A percentile compares a stretch with the other conserved stretches of the same genome.
These are phyloP conservation scores for Romanomermis culicivorax DNA, from an alignment of 2,888 invertebrate genomes.

Conservation along the genomic window DNA sequence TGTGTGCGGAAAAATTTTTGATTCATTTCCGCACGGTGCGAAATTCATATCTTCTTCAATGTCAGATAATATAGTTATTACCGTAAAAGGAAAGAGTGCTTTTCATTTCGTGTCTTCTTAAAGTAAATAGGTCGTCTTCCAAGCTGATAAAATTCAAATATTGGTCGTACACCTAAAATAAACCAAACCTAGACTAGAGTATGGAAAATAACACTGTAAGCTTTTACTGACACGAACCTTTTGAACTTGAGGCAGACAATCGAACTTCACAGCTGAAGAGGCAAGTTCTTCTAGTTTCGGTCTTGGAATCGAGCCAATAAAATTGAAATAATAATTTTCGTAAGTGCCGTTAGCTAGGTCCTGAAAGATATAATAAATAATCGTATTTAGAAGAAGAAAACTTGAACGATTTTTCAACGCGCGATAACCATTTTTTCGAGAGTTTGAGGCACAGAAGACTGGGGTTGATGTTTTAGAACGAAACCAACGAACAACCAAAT, in stretches of 20 bases:
- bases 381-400: background rate
- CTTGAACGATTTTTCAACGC: background rate
- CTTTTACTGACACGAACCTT: constrained; percentile 46
- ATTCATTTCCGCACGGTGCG: no score
- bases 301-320: constrained; percentile 64
- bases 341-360: constrained; percentile 53
- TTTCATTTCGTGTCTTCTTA: constrained; percentile 62
- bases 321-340: constrained; percentile 84
- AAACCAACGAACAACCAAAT: no score
- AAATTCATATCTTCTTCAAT: no score
- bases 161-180: constrained; percentile 64
- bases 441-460: no score
- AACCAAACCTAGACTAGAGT: no score
- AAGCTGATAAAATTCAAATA: constrained; percentile 92
- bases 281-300: constrained; percentile 87
- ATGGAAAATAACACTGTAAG: no score
- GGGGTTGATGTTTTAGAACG: no score
- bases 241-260: constrained; percentile 52
- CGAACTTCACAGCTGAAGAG: constrained; percentile 65
- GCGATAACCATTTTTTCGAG: no score
- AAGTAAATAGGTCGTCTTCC: constrained; percentile 77
- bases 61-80: constrained; percentile 33
- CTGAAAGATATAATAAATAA: no score
- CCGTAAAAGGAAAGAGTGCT: constrained; percentile 77
- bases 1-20: no score